A percentile compares a stretch with the other conserved stretches of the same genome.
These are phyloP conservation scores for Xylocopa sonorina DNA, from an alignment of 1,140 invertebrate genomes.

Conservation along the genomic window DNA sequence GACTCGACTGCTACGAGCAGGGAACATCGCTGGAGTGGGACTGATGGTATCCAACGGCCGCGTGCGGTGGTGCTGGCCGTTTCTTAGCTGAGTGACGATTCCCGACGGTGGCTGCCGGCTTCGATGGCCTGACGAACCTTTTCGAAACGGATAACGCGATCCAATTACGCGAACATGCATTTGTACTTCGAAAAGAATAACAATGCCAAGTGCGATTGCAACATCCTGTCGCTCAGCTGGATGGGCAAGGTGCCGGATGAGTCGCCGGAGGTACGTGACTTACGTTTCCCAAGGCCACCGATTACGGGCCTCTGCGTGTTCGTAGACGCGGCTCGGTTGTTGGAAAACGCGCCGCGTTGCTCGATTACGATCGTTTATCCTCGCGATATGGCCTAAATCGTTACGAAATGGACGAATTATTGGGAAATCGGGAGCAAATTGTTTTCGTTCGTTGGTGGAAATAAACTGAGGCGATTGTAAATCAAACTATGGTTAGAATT, in stretches of 20 bases:
- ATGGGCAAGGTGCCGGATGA: conserved; percentile 99
- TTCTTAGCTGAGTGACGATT: conserved; percentile 28
- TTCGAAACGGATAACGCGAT: conserved; percentile 14
- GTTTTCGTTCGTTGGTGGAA: too few species aligned
- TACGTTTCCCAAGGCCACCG: not conserved
- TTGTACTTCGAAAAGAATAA: conserved; percentile 96
- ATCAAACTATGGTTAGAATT: too few species aligned
- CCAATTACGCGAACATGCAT: conserved; percentile 85
- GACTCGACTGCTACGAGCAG: not conserved
- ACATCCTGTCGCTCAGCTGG: conserved; percentile 97
- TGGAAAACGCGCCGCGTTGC: too few species aligned
- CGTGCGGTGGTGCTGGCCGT: conserved; percentile 29
- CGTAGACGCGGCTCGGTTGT: too few species aligned
- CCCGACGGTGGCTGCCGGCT: conserved; percentile 23
- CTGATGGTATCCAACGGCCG: conserved; percentile 25
- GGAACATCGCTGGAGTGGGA: not conserved
- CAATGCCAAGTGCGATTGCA: conserved; percentile 96
- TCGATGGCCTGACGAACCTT: conserved; percentile 63
- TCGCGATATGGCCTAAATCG: too few species aligned
- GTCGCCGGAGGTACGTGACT: conserved; percentile 90
- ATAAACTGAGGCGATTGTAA: too few species aligned
- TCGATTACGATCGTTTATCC: too few species aligned
- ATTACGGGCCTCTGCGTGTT: too few species aligned
- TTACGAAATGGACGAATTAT: too few species aligned
- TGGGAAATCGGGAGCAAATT: too few species aligned